Conservation (phyloP, 2,888 invertebrate species). For the Drosophila nigricruria region DNA sequence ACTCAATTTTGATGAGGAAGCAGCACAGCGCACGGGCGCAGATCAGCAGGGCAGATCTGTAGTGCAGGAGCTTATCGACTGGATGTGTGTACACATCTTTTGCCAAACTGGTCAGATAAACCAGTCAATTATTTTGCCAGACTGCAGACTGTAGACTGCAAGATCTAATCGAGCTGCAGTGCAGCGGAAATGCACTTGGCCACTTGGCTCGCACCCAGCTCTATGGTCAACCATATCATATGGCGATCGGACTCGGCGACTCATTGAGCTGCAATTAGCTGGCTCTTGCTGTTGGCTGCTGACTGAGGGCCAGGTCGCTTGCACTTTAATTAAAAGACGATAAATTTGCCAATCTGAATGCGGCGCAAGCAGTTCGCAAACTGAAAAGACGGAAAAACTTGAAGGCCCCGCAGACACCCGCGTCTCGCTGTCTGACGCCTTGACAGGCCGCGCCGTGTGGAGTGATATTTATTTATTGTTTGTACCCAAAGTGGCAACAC, state of each 20-base stretch:
- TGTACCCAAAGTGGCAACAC: conserved; percentile 81
- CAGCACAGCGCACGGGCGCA: conserved; percentile 22
- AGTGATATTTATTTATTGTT: conserved; percentile 83
- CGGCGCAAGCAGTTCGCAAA: conserved; percentile 32
- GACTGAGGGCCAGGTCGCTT: conserved; percentile 79
- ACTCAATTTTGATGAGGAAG: conserved; percentile 76
- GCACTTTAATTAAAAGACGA: conserved; percentile 85
- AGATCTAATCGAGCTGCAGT: conserved; percentile 47
- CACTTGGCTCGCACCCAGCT: not conserved
- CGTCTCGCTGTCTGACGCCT: conserved; percentile 7
- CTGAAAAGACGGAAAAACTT: not conserved
- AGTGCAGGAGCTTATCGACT: conserved; percentile 57
- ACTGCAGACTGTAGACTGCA: conserved; percentile 20
- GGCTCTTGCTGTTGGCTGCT: conserved; percentile 49
- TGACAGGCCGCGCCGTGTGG: conserved; percentile 70
- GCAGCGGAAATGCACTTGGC: conserved; percentile 53
- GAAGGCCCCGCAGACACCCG: not conserved
- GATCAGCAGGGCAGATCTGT: conserved; percentile 20
- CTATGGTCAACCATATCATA: conserved; percentile 22
- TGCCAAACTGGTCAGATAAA: conserved; percentile 60
- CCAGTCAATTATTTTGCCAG: conserved; percentile 66
- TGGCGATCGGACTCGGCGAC: conserved; percentile 23
- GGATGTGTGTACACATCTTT: conserved; percentile 61
- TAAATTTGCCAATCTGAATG: conserved; percentile 81
- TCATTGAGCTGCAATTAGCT: conserved; percentile 72